Evolutionary conservation across 2,113 vertebrate species (phyloP).

Genomic region (Bubo scandiacus): DNA sequence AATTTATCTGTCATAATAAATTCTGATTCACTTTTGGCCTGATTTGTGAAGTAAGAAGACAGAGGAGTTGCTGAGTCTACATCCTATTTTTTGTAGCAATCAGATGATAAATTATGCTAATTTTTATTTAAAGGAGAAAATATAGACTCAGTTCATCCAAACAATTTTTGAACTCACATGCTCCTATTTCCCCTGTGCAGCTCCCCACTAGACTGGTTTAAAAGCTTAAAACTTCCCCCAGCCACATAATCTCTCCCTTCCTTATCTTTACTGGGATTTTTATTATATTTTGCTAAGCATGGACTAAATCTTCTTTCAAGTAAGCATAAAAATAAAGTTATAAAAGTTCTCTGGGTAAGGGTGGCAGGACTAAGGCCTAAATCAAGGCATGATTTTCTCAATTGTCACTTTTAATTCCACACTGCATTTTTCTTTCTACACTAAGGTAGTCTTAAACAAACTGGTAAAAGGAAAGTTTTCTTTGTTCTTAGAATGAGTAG

Average conservation of each 20-base stretch:
- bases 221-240: background rate
- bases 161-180: background rate
- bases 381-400: background rate
- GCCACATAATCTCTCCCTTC: background rate
- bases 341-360: background rate
- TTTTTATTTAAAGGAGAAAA: background rate
- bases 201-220: background rate
- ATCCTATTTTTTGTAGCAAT: background rate
- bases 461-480: background rate
- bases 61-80: background rate
- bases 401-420: background rate
- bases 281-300: background rate
- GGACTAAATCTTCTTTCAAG: background rate
- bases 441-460: background rate
- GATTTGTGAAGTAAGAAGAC: background rate
- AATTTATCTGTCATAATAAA: background rate
- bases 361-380: background rate
- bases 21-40: background rate
- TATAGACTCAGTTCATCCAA: background rate
- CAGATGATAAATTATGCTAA: background rate
- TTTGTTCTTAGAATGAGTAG: background rate
- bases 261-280: background rate
- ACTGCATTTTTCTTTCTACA: background rate
- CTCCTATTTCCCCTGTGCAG: background rate
- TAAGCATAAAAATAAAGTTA: background rate